Evolutionary conservation across 2,888 invertebrate species (phyloP), one percentile per base, ranked within the genome.

Genomic region (Schrankia costaestrigalis): DNA sequence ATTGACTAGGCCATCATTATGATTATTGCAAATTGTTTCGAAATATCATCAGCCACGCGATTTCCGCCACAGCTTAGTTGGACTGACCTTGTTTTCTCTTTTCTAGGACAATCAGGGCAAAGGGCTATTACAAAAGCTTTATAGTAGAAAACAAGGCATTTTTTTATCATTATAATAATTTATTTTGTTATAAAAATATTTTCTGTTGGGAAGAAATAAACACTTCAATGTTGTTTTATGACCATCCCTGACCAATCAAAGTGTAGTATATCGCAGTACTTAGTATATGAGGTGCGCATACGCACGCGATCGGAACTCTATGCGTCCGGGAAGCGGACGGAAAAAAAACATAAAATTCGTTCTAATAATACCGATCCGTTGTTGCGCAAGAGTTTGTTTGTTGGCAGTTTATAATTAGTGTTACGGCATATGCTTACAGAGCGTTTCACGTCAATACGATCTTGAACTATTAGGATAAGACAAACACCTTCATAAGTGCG

Each of bases 241-340:
- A 19, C 11, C 19, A 24, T 18, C 29, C n/a, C n/a, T n/a, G 11
- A 21, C 29, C 29, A 29, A 29, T 30, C 28, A 26, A 8, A 11
- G 11, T 2, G 14, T 11, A 10, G 12, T 25, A 27, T 17, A 10
- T 14, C 18, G 13, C 12, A 29, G 25, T 11, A 35, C 25, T 5
- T 35, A 29, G 23, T 18, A 19, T 24, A 28, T 11, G 11, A 41
- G 41, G 41, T 44, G 51, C 41, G 41, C 54, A 27, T 42, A 61
- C 64, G 69, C 86, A 82, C 82, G 79, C 85, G 74, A 81, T 53
- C 78, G 85, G 80, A 84, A 73, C 75, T 53, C 46, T 42, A 49
- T 44, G 63, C 75, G 78, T 85, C 85, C 86, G 86, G 86, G 86
- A 86, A 85, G 67, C 81, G 70, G 66, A 72, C 69, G 63, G 64